Base-by-base conservation (phyloP, 2,888 invertebrate genomes). In the Amorpha juglandis region DNA sequence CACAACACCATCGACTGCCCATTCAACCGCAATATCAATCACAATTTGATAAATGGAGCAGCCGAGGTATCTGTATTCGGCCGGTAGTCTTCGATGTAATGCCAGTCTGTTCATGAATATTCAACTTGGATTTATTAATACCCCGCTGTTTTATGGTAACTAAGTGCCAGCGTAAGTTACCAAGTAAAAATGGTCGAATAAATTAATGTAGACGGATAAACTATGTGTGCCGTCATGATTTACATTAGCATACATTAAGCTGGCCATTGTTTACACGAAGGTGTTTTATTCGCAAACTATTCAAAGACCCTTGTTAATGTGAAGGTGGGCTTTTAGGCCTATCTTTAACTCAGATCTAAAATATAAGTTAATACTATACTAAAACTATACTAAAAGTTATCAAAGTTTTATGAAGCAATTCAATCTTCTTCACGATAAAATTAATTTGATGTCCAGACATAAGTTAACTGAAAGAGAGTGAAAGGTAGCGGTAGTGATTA, bases 61-160 rank as follows among this genome's bases (percentile, higher is more conserved):
- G 19, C 16, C 58, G 58, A 42, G 19, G 50, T 11, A 58, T 38
- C 58, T 19, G 11, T 58, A 38, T 19, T 38, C 19, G 12, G 38
- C 58, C 58, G 11, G 58, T 42, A 58, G 58, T 58, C 58, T 58
- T 58, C 42, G 16, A 58, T 42, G 19, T 52, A 52, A 52, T 33
- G 52, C 62, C 62, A 14, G 35, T 35, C 45, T 19, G 38, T 35
- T 63, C 51, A 63, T 63, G 63, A 63, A 63, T 63, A 63, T 63
- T 63, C 63, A 51, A 51, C 35, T 38, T 9, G 63, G 51, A 51
- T 50, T 63, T 63, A 63, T 63, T 50, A 63, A 63, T 50, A 63
- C 19, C 51, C 51, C 51, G 51, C 63, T 58, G 58, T 58, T 50
- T 63, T 63, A 63, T 63, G 63, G 19, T 63, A 63, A 63, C 51